These are phyloP conservation scores for Latrodectus geometricus DNA, from an alignment of 1,140 invertebrate genomes.

Conservation along the genomic window DNA sequence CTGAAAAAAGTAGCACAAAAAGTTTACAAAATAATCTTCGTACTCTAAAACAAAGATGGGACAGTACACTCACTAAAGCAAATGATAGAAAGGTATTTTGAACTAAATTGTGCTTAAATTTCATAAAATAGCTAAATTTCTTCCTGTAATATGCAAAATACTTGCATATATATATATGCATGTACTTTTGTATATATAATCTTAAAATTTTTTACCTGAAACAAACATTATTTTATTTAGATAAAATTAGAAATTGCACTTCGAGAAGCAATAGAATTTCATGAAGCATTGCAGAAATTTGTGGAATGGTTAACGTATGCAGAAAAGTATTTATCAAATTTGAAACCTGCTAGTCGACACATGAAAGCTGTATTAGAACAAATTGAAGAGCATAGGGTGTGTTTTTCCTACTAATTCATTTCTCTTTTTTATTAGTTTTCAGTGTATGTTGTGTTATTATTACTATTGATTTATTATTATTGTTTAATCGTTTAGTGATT, in stretches of 20 bases:
- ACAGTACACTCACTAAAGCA: slow-evolving; percentile 86
- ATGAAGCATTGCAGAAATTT: slow-evolving; percentile 88
- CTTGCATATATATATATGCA: too few species aligned
- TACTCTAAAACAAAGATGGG: slow-evolving; percentile 91
- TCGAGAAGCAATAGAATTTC: slow-evolving; percentile 96
- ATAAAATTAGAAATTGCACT: slow-evolving; percentile 97
- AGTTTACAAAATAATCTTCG: slow-evolving; percentile 88
- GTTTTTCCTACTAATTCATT: not conserved
- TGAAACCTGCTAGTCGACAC: slow-evolving; percentile 93
- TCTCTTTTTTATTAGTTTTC: too few species aligned
- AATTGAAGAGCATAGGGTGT: slow-evolving; percentile 90
- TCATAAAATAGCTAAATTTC: not conserved
- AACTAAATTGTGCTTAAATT: not conserved
- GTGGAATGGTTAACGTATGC: slow-evolving; percentile 95
- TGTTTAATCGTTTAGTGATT: too few species aligned
- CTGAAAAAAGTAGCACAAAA: slow-evolving; percentile 78
- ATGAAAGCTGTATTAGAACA: slow-evolving; percentile 90
- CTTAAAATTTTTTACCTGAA: not conserved
- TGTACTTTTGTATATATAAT: too few species aligned
- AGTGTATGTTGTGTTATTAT: too few species aligned
- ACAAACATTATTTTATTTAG: slow-evolving; percentile 30
- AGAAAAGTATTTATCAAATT: slow-evolving; percentile 87
- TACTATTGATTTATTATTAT: too few species aligned
- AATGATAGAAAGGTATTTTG: slow-evolving; percentile 85
- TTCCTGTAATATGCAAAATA: not conserved